Percentiles rank a stretch among this genome's conserved stretches.
These are phyloP conservation scores for Stercorarius parasiticus DNA, from an alignment of 2,113 vertebrate genomes.

Conservation along the genomic window DNA sequence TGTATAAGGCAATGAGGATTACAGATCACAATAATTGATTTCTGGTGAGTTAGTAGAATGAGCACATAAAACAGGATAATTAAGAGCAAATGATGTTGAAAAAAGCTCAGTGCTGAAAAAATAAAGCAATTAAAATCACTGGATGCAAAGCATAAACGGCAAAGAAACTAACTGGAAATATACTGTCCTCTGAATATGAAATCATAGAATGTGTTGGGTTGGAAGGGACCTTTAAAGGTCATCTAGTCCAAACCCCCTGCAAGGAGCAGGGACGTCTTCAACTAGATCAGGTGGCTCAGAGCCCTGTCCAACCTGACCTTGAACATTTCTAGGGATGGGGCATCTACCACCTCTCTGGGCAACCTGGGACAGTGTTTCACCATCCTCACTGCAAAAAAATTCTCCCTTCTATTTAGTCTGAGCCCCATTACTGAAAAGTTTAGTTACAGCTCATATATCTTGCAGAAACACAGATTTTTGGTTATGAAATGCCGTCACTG, in stretches of 20 bases:
- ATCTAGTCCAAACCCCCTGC: fast-evolving
- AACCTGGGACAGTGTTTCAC: not conserved
- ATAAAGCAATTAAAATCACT: not conserved
- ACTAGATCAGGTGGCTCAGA: not conserved
- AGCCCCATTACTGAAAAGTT: not conserved
- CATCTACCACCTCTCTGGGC: not conserved
- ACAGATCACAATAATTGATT: not conserved
- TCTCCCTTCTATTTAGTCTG: not conserved
- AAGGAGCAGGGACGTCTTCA: not conserved
- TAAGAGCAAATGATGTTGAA: not conserved
- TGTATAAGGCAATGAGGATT: not conserved
- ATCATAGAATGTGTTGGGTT: not conserved
- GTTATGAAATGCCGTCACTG: not conserved
- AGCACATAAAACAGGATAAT: not conserved
- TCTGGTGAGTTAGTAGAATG: not conserved
- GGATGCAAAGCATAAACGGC: not conserved
- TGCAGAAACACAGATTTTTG: not conserved
- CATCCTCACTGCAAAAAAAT: not conserved
- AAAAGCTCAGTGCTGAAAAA: not conserved
- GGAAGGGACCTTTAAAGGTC: not conserved
- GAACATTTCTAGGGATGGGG: not conserved
- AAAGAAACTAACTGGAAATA: not conserved
- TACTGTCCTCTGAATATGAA: not conserved
- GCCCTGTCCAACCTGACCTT: not conserved
- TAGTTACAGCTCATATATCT: not conserved